These are phyloP conservation scores for Ornithorhynchus anatinus DNA, from an alignment of 2,113 vertebrate genomes.

Conservation along the genomic window DNA sequence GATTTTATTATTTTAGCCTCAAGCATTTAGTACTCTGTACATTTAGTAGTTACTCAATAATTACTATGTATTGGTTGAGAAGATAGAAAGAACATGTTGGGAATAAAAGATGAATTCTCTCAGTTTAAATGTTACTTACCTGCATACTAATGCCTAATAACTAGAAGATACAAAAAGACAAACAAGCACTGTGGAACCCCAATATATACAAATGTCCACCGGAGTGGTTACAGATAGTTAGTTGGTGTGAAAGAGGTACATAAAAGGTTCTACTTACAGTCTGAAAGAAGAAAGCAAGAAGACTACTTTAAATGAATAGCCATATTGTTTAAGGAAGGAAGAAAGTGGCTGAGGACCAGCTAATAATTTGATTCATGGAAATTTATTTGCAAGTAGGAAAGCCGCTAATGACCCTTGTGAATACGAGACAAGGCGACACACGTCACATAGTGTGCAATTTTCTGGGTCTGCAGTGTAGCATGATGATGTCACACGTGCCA, in stretches of 20 bases:
- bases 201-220: neutral
- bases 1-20: no score
- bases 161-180: neutral
- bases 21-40: no score
- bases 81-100: no score
- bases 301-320: neutral
- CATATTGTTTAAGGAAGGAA: slow-evolving; percentile 17
- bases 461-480: no score
- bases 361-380: slow-evolving; percentile 26
- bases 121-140: neutral
- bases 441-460: no score
- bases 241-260: neutral
- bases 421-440: no score
- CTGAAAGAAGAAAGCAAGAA: slow-evolving; percentile 11
- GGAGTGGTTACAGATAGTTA: neutral
- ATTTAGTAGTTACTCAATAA: no score
- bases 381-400: slow-evolving; percentile 50
- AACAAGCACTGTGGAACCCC: neutral
- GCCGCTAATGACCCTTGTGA: no score
- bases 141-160: no score
- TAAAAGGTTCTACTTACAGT: neutral
- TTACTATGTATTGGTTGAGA: no score
- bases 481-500: no score
- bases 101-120: no score
- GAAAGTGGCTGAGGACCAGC: neutral